Evolutionary conservation across 2,113 vertebrate species (phyloP).

Genomic region (Anser brachyrhynchus): DNA sequence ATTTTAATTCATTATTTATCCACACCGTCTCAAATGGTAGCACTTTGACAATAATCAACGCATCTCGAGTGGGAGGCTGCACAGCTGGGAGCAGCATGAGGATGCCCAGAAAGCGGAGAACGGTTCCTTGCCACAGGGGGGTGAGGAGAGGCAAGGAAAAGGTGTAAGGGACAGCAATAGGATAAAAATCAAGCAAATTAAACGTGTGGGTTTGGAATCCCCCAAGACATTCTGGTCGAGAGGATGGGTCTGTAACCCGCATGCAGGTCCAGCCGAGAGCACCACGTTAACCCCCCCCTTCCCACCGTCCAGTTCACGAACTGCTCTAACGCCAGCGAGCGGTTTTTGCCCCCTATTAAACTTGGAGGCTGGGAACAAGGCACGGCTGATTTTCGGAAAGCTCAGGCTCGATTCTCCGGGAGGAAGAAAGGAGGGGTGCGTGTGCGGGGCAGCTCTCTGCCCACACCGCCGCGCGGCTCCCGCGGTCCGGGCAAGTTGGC

Average conservation of each 20-base stretch:
- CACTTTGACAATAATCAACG: neutral
- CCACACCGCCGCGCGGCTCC: too few relatives aligned
- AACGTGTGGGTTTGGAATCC: slow-evolving; percentile 35
- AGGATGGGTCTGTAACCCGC: slow-evolving; percentile 17
- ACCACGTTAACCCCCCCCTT: neutral
- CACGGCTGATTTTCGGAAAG: neutral
- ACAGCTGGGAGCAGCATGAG: neutral
- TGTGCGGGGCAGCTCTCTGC: too few relatives aligned
- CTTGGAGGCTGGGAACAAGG: neutral
- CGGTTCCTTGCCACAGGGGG: neutral
- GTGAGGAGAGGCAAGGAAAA: slow-evolving; percentile 7
- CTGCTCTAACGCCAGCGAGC: neutral
- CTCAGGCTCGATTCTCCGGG: neutral
- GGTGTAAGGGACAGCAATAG: slow-evolving; percentile 41
- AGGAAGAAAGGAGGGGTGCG: too few relatives aligned
- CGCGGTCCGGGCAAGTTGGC: too few relatives aligned
- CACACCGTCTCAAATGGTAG: neutral
- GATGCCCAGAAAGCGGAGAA: neutral
- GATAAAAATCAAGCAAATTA: slow-evolving; percentile 58
- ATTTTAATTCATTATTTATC: slow-evolving; percentile 57
- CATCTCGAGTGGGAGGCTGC: neutral
- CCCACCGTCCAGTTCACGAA: neutral
- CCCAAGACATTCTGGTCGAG: slow-evolving; percentile 19
- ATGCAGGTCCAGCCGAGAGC: slow-evolving; percentile 12
- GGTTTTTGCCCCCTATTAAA: neutral